Evolutionary conservation across 2,888 invertebrate genomes (phyloP).

Genomic region (Charanyca ferruginea): DNA sequence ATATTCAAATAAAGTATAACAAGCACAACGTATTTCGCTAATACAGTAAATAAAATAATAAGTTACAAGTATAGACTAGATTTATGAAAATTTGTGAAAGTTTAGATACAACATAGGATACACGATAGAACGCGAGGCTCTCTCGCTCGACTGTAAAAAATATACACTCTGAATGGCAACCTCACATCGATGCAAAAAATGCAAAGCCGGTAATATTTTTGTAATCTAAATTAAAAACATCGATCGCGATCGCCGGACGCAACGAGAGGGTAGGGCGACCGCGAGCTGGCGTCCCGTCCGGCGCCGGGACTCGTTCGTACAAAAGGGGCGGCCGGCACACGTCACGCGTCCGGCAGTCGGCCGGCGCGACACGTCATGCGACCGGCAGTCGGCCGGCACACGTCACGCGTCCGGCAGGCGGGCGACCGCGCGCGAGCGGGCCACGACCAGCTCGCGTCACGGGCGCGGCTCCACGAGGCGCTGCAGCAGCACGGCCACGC

Average conservation of each 20-base stretch:
- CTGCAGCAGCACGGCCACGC: constrained; percentile 92
- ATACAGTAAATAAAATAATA: constrained; percentile 76
- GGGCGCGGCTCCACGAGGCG: constrained; percentile 87
- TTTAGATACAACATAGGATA: constrained; percentile 74
- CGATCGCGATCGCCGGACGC: constrained; percentile 39
- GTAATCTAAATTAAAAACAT: constrained; percentile 53
- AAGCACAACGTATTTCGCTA: constrained; percentile 71
- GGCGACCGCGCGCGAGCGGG: constrained; percentile 82
- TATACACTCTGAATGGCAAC: constrained; percentile 80
- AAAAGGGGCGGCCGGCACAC: constrained; percentile 18
- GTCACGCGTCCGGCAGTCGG: constrained; percentile 66
- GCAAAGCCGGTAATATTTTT: constrained; percentile 62
- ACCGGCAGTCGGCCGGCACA: constrained; percentile 77
- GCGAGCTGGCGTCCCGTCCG: constrained; percentile 35
- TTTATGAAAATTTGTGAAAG: constrained; percentile 80
- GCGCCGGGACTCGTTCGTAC: constrained; percentile 37
- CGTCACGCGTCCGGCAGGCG: constrained; percentile 64
- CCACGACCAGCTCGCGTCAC: constrained; percentile 86
- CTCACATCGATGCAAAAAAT: constrained; percentile 61
- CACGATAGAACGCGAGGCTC: constrained; percentile 70
- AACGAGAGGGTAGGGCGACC: constrained; percentile 34
- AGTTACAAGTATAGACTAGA: constrained; percentile 86
- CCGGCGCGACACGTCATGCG: constrained; percentile 72
- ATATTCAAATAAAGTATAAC: constrained; percentile 70
- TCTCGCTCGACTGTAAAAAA: constrained; percentile 73